Percentiles rank a stretch among this genome's conserved stretches.
Evolutionary conservation across 2,113 vertebrate genomes (phyloP).

Genomic region (Dasypus novemcinctus): DNA sequence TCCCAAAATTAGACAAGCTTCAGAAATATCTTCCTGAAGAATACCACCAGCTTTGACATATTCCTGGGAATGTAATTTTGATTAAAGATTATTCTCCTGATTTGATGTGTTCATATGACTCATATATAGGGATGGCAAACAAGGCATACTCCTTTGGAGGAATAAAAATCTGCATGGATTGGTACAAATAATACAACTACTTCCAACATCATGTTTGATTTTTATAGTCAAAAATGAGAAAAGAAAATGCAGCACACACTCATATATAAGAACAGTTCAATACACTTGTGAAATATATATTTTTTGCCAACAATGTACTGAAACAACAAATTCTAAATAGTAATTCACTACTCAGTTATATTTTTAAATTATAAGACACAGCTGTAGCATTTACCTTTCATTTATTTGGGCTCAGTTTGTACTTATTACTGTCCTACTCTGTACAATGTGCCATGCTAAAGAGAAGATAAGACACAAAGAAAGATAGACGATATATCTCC

Average conservation of each 20-base stretch:
- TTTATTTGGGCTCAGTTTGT: not conserved
- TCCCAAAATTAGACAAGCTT: constrained; percentile 94
- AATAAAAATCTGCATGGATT: not conserved
- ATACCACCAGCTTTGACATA: constrained; percentile 93
- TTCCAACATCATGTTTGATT: not conserved
- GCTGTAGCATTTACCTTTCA: not conserved
- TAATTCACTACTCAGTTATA: not conserved
- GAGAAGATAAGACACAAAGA: not conserved
- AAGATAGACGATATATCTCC: not conserved
- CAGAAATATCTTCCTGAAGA: constrained; percentile 95
- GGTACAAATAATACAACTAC: not conserved
- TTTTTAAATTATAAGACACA: not conserved
- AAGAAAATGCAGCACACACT: not conserved
- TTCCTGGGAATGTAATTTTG: constrained; percentile 84
- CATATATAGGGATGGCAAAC: not conserved
- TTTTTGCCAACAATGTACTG: not conserved
- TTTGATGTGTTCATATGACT: not conserved
- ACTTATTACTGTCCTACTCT: not conserved
- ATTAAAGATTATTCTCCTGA: not conserved
- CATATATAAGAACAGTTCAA: not conserved
- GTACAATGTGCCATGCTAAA: not conserved
- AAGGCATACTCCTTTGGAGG: not conserved
- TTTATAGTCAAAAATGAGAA: not conserved
- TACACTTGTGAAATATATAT: not conserved
- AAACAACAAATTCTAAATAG: not conserved